Percentiles rank a stretch among this genome's conserved stretches.
Evolutionary conservation across 2,888 invertebrate species (phyloP).

Genomic region (Lymantria monacha): DNA sequence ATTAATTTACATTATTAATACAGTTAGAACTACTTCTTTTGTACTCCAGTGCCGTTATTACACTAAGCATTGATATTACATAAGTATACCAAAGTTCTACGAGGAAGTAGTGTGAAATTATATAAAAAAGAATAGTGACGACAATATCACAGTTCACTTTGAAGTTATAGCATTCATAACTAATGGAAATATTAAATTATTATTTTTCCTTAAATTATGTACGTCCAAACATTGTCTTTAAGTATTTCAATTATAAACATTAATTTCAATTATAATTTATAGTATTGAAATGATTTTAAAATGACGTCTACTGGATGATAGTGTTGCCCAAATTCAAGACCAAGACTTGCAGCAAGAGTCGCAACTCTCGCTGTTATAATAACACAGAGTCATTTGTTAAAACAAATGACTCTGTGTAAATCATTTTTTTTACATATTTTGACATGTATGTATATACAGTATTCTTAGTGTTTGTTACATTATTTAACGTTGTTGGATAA

Average conservation of each 20-base stretch:
- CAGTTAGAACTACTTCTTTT: slow-evolving; percentile 57
- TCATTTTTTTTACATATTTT: too few species aligned
- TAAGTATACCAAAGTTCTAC: slow-evolving; percentile 30
- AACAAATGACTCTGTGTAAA: too few species aligned
- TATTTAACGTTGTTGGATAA: too few species aligned
- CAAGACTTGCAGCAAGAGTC: too few species aligned
- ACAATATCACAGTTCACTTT: slow-evolving; percentile 39
- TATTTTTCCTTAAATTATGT: too few species aligned
- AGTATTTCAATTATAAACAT: too few species aligned
- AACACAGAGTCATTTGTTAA: too few species aligned
- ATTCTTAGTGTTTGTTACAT: too few species aligned
- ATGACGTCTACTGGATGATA: slow-evolving; percentile 29
- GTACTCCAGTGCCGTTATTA: slow-evolving; percentile 72
- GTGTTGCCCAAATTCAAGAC: too few species aligned
- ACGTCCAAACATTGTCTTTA: too few species aligned
- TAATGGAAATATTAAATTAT: slow-evolving; percentile 23
- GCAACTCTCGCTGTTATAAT: too few species aligned
- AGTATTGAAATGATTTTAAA: slow-evolving; percentile 23
- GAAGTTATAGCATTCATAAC: slow-evolving; percentile 18
- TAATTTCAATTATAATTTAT: slow-evolving; percentile 3
- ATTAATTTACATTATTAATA: slow-evolving; percentile 40
- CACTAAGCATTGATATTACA: slow-evolving; percentile 41
- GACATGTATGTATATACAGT: too few species aligned
- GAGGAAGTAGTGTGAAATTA: slow-evolving; percentile 23
- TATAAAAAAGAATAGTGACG: slow-evolving; percentile 31